Conservation (phyloP, 2,888 invertebrate genomes). For the Oasisia sp. region DNA sequence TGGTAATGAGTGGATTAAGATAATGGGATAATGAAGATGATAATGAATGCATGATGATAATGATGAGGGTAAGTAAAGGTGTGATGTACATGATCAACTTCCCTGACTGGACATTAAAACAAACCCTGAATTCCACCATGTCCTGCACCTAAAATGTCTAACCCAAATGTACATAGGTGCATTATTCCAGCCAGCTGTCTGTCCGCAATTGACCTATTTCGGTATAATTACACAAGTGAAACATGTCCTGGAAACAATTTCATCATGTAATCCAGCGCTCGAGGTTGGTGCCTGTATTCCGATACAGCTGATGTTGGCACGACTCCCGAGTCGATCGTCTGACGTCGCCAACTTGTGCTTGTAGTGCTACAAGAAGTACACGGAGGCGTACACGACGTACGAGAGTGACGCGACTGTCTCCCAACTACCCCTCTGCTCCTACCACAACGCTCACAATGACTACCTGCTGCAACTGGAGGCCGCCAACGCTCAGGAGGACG, state of each 20-base stretch:
- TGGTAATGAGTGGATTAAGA: no score
- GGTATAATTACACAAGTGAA: not conserved
- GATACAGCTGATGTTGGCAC: not conserved
- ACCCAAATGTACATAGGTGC: not conserved
- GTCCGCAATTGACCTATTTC: not conserved
- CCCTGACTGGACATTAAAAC: not conserved
- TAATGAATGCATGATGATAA: no score
- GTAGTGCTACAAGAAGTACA: conserved; percentile 89
- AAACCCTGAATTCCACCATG: not conserved
- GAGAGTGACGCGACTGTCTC: conserved; percentile 71
- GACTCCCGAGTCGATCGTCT: not conserved
- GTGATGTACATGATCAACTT: no score
- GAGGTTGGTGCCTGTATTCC: not conserved
- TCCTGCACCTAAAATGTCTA: not conserved
- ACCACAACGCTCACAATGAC: conserved; percentile 91
- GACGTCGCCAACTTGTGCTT: conserved; percentile 46
- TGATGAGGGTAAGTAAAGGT: no score
- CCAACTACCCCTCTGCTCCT: conserved; percentile 73
- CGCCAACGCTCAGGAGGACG: conserved; percentile 91
- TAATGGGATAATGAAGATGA: no score
- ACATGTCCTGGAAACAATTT: not conserved
- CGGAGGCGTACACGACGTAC: conserved; percentile 83
- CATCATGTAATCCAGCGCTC: not conserved
- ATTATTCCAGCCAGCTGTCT: not conserved
- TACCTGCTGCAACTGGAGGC: conserved; percentile 92